A percentile compares a stretch with the other conserved stretches of the same genome.
phyloP scores from a whole-genome alignment of 1,140 invertebrate genomes.

The Anagrus nilaparvatae region DNA sequence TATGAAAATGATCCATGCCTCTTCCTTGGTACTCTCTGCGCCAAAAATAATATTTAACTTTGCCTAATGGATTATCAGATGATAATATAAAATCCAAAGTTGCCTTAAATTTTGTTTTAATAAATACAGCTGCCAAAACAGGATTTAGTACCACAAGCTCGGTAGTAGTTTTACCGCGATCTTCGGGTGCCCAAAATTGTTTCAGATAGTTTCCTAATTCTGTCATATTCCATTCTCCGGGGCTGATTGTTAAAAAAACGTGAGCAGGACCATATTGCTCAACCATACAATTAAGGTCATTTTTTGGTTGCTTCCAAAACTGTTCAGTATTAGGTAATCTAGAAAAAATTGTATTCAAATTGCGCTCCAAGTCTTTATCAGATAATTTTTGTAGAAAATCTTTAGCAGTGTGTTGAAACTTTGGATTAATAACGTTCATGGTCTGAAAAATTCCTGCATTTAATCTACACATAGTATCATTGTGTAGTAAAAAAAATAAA shows the following conservation, averaged over 20 bases:
- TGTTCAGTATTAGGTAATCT: constrained; percentile 23
- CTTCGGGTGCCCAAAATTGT: constrained; percentile 20
- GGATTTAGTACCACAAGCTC: constrained; percentile 24
- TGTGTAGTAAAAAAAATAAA: no score
- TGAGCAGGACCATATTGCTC: constrained; percentile 29
- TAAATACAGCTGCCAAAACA: constrained; percentile 24
- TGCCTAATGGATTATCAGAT: constrained; percentile 21
- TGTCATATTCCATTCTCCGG: constrained; percentile 28
- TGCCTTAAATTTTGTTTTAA: constrained; percentile 28
- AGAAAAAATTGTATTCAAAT: constrained; percentile 23
- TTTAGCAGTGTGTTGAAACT: constrained; percentile 19
- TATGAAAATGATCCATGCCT: constrained; percentile 27
- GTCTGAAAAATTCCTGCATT: constrained; percentile 24
- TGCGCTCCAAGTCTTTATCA: constrained; percentile 18
- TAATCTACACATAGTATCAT: no score
- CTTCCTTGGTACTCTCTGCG: constrained; percentile 25
- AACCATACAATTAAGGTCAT: constrained; percentile 25
- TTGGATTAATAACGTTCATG: constrained; percentile 23
- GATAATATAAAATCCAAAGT: constrained; percentile 29
- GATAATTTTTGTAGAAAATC: constrained; percentile 21
- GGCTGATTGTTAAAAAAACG: constrained; percentile 34
- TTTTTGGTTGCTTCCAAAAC: constrained; percentile 22
- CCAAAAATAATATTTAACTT: constrained; percentile 24
- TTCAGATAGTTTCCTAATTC: constrained; percentile 27
- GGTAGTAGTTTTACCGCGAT: constrained; percentile 11